These are phyloP conservation scores for Hecatera dysodea DNA, from an alignment of 2,888 invertebrate genomes.

Conservation along the genomic window DNA sequence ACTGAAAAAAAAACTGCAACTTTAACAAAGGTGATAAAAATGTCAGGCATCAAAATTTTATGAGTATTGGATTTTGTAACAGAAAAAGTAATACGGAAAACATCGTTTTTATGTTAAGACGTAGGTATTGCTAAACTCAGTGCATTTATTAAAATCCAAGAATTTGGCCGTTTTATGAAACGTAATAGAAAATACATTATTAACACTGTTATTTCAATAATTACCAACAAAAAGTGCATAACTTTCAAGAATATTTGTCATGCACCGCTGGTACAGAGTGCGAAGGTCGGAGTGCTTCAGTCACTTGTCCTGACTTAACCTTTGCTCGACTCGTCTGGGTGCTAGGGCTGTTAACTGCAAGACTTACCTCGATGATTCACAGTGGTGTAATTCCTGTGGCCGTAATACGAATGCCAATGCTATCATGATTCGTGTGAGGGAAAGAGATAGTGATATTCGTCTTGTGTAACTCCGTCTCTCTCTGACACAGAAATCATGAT, in stretches of 20 bases:
- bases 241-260: constrained; percentile 18
- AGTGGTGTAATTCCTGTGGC: neutral
- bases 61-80: too few species aligned
- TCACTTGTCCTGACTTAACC: constrained; percentile 63
- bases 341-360: constrained; percentile 37
- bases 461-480: too few species aligned
- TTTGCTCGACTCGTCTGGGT: constrained; percentile 53
- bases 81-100: neutral
- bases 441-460: too few species aligned
- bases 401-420: too few species aligned
- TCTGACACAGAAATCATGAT: too few species aligned
- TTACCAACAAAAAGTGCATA: constrained; percentile 12
- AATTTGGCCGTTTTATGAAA: neutral
- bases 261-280: neutral
- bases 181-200: neutral
- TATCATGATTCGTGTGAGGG: too few species aligned
- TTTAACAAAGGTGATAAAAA: too few species aligned
- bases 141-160: neutral
- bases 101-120: neutral
- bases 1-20: too few species aligned
- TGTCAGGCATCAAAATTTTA: too few species aligned
- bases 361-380: neutral
- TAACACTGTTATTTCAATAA: constrained; percentile 8
- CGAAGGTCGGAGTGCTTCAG: constrained; percentile 46
- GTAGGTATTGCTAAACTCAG: neutral